phyloP scores from a whole-genome alignment of 2,888 invertebrate genomes.

The Tetranychus piercei region DNA sequence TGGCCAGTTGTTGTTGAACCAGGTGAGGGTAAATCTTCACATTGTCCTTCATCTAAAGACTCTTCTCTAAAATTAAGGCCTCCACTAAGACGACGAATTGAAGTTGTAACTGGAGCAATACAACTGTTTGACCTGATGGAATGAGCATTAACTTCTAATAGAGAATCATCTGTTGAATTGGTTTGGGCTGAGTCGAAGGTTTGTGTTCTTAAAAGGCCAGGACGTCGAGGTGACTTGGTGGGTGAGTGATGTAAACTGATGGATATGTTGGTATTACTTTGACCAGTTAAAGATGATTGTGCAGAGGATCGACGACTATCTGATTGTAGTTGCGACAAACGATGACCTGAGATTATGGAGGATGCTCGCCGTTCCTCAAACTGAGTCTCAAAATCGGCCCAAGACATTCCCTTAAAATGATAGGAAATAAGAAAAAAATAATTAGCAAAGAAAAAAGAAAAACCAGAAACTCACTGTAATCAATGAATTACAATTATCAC shows the following conservation, averaged over 20 bases:
- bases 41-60: neutral
- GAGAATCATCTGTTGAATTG: conserved; percentile 15
- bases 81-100: conserved; percentile 13
- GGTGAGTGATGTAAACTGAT: neutral
- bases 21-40: neutral
- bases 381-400: conserved; percentile 33
- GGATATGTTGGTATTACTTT: conserved; percentile 1
- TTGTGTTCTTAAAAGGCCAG: conserved; percentile 16
- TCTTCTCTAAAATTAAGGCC: conserved; percentile 13
- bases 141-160: conserved; percentile 14
- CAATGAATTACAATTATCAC: too few relatives aligned
- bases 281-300: conserved; percentile 9
- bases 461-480: too few relatives aligned
- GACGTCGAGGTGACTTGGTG: neutral
- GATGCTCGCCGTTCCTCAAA: conserved; percentile 23
- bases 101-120: conserved; percentile 12
- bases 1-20: neutral
- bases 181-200: conserved; percentile 18
- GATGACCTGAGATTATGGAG: conserved; percentile 13
- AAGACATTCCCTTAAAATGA: conserved; percentile 32
- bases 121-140: conserved; percentile 16
- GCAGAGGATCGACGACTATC: conserved; percentile 20
- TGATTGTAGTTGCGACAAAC: conserved; percentile 13
- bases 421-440: neutral
- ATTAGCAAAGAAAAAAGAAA: too few relatives aligned